Evolutionary conservation across 1,140 invertebrate species (phyloP), one percentile per base, ranked within the genome.

Genomic region (Drosophila mayri): DNA sequence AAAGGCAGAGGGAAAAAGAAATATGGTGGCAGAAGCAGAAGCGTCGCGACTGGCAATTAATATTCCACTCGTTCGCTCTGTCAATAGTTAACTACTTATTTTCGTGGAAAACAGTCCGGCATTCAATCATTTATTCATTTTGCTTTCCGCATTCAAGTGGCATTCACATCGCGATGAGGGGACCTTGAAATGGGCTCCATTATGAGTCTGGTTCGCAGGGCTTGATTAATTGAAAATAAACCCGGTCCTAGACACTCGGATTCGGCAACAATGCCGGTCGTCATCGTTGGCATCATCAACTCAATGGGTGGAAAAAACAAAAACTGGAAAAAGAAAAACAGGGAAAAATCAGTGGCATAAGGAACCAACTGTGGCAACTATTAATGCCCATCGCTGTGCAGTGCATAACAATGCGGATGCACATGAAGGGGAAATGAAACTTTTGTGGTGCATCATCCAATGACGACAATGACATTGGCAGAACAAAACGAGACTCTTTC

Each of bases 181-280:
- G 55, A 83, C 67, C 80, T 85, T 84, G 72, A 85, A 85, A 62
- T 61, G 44, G n/a, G 52, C 52, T 41, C 38, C 62, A 67, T 52
- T 54, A 52, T 59, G 52, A 57, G 44, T 30, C 28, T 25, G 50
- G 66, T 77, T 63, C 58, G 65, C 64, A 46, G 57, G 73, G 12
- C 67, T 52, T 88, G 84, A 87, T 87, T 87, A 87, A 87, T 87
- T 87, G 84, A 87, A 87, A 88, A 87, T 84, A 88, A 66, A 88
- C 79, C 60, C 75, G 40, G 60, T 67, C 50, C 44, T 63, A 73
- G 38, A 50, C 59, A 43, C 41, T 47, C 67, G 30, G 38, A 54
- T 70, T 70, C 63, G 60, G 70, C 78, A 77, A 81, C 82, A 78
- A 86, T 72, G 68, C 68, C 43, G 46, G n/a, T 40, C 50, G 35